Percentiles rank a stretch among this genome's conserved stretches.
phyloP scores from a whole-genome alignment of 2,888 invertebrate genomes.

The Boloria euphrosyne region DNA sequence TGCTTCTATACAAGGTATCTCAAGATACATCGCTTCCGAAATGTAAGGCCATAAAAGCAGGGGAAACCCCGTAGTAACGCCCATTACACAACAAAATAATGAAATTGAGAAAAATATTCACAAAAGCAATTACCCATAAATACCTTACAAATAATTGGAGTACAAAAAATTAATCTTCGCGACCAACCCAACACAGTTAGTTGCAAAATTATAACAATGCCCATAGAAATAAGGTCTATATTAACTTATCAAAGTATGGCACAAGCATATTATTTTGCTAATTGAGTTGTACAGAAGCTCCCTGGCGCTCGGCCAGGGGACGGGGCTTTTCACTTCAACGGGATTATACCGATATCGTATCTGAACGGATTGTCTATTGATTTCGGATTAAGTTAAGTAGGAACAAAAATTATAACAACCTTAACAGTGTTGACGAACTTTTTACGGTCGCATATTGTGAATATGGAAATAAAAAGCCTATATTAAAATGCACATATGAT shows the following conservation, averaged over 20 bases:
- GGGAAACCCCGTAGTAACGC: conserved; percentile 1
- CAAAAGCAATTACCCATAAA: conserved; percentile 32
- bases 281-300: conserved; percentile 55
- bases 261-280: conserved; percentile 60
- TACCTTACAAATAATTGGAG: conserved; percentile 32
- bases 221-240: conserved; percentile 17
- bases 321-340: conserved; percentile 60
- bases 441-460: background rate
- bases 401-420: conserved; percentile 28
- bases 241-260: conserved; percentile 20
- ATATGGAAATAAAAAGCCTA: background rate
- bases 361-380: conserved; percentile 52
- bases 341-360: conserved; percentile 56
- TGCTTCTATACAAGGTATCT: too few relatives aligned
- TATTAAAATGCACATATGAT: too few relatives aligned
- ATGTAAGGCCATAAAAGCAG: background rate
- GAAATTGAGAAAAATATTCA: conserved; percentile 19
- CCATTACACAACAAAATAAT: conserved; percentile 12
- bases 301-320: conserved; percentile 51
- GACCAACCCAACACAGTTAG: background rate
- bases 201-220: conserved; percentile 4
- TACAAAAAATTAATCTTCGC: conserved; percentile 21
- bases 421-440: conserved; percentile 1
- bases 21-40: too few relatives aligned
- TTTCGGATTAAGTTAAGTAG: conserved; percentile 49